Evolutionary conservation across 2,888 invertebrate species (phyloP).

Genomic region (Shargacucullia verbasci): DNA sequence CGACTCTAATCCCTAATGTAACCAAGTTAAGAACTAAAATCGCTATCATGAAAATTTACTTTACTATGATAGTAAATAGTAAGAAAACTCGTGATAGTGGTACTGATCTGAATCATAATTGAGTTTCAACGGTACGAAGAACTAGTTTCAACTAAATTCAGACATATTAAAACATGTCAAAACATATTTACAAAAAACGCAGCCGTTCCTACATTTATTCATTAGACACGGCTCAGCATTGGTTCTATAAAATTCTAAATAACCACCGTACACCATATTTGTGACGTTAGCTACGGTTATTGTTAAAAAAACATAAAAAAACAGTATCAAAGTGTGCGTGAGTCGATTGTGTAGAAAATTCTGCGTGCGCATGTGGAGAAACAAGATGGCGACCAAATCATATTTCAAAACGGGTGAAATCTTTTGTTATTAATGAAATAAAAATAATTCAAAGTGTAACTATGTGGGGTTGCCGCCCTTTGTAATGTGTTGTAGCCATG

Average conservation of each 20-base stretch:
- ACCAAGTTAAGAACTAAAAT: no score
- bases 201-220: slow-evolving; percentile 56
- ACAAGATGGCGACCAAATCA: slow-evolving; percentile 87
- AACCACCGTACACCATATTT: slow-evolving; percentile 62
- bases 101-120: neutral
- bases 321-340: slow-evolving; percentile 56
- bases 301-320: slow-evolving; percentile 64
- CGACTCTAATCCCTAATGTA: no score
- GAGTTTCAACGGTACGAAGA: neutral
- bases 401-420: slow-evolving; percentile 88
- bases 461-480: slow-evolving; percentile 67
- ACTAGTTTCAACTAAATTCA: slow-evolving; percentile 59
- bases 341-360: slow-evolving; percentile 54
- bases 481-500: slow-evolving; percentile 70
- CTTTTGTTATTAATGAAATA: slow-evolving; percentile 87
- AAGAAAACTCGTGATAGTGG: no score
- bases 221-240: slow-evolving; percentile 65
- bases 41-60: no score
- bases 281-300: slow-evolving; percentile 72
- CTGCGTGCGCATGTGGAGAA: slow-evolving; percentile 66
- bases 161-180: slow-evolving; percentile 72
- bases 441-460: slow-evolving; percentile 83
- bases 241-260: slow-evolving; percentile 60
- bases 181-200: slow-evolving; percentile 67
- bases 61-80: no score